Percentiles rank a stretch among this genome's conserved stretches.
These are phyloP conservation scores for Tyrannus savana DNA, from an alignment of 2,113 vertebrate species.

Conservation along the genomic window DNA sequence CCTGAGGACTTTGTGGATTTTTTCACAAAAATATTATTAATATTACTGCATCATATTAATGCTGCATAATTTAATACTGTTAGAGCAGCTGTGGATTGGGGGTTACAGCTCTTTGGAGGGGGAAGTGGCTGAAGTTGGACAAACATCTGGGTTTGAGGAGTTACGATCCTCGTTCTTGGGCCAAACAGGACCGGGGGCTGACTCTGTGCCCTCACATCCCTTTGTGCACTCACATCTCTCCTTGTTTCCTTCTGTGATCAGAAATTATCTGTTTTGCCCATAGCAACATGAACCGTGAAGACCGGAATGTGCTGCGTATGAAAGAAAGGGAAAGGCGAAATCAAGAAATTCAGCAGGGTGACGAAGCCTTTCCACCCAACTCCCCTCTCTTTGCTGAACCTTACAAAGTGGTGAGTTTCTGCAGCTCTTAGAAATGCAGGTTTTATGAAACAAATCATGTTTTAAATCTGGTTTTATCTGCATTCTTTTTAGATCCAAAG, in stretches of 20 bases:
- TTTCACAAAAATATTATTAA: neutral
- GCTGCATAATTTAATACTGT: neutral
- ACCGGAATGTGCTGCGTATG: conserved; percentile 99
- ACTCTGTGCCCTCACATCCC: neutral
- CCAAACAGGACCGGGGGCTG: neutral
- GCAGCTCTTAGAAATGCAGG: neutral
- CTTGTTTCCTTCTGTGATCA: conserved; percentile 30
- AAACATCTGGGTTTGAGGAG: neutral
- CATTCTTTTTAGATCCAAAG: neutral
- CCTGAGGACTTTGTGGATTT: conserved; percentile 8
- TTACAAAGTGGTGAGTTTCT: conserved; percentile 95
- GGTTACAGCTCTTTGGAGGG: neutral
- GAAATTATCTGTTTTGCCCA: conserved; percentile 69
- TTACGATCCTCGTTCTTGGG: neutral
- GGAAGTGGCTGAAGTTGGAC: neutral
- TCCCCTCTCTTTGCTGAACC: conserved; percentile 98
- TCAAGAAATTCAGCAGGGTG: conserved; percentile 92
- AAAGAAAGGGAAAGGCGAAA: conserved; percentile 92
- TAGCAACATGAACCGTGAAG: conserved; percentile 99
- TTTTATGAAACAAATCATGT: neutral
- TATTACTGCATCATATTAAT: neutral
- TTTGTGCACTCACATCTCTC: neutral
- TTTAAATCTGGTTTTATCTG: neutral
- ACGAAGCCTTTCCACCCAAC: conserved; percentile 95
- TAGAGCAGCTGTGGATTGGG: neutral